A percentile compares a stretch with the other conserved stretches of the same genome.
Evolutionary conservation across 2,888 invertebrate species (phyloP).

Genomic region (Isoperla grammatica): DNA sequence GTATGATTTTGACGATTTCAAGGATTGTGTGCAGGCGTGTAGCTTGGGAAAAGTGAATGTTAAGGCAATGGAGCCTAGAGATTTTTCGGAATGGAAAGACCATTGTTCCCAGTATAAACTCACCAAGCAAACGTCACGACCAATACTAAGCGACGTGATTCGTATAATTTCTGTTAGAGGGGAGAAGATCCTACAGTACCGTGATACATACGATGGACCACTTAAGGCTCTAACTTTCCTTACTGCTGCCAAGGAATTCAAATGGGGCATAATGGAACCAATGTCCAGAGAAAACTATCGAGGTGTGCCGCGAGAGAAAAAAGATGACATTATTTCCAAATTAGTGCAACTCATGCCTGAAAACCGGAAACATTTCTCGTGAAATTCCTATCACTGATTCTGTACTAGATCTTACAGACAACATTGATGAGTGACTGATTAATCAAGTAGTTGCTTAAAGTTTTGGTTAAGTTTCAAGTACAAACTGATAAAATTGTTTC

Average conservation of each 20-base stretch:
- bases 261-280: neutral
- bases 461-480: too few relatives aligned
- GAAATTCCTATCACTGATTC: neutral
- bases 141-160: conserved; percentile 1
- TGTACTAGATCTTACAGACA: too few relatives aligned
- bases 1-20: too few relatives aligned
- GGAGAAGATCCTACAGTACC: neutral
- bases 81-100: neutral
- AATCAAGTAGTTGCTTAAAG: too few relatives aligned
- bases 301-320: neutral
- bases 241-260: neutral
- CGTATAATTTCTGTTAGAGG: neutral
- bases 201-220: neutral
- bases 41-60: too few relatives aligned
- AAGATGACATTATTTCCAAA: neutral
- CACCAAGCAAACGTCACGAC: neutral
- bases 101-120: conserved; percentile 1
- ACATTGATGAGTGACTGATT: too few relatives aligned
- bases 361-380: neutral
- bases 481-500: too few relatives aligned
- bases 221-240: neutral
- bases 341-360: neutral
- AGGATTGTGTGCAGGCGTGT: too few relatives aligned
- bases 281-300: neutral
- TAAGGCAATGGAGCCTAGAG: neutral